Conservation (phyloP, 64 coral and sea anemone species). For the Catalaphyllia jardinei region DNA sequence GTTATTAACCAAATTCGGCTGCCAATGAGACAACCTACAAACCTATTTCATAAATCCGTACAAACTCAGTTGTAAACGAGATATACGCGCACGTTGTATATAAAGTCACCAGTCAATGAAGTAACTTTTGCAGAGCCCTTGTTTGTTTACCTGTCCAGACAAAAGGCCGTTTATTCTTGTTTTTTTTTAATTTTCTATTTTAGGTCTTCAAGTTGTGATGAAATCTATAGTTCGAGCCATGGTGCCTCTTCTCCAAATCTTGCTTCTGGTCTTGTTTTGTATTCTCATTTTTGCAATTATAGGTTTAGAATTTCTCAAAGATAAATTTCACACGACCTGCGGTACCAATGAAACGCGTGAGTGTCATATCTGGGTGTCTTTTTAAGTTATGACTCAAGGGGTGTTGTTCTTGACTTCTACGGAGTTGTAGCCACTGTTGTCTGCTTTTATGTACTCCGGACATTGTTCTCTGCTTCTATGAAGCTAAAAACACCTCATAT, state of each 20-base stretch:
- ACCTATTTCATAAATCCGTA: too few species aligned
- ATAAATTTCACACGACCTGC: conserved; percentile 87
- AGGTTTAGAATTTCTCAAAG: conserved; percentile 96
- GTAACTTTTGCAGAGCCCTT: too few species aligned
- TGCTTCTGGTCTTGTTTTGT: conserved; percentile 97
- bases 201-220: conserved; percentile 99
- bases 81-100: too few species aligned
- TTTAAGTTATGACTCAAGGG: not conserved
- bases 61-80: too few species aligned
- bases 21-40: too few species aligned
- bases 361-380: not conserved
- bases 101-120: too few species aligned
- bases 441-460: too few species aligned
- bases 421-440: too few species aligned
- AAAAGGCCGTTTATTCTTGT: not conserved
- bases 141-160: not conserved
- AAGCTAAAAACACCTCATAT: too few species aligned
- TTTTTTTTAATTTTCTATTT: conserved; percentile 23
- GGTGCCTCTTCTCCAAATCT: conserved; percentile 93
- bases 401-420: too few species aligned
- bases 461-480: too few species aligned
- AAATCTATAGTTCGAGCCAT: conserved; percentile 99
- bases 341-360: conserved; percentile 1
- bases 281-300: conserved; percentile 99
- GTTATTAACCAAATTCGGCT: too few species aligned